These are phyloP conservation scores for Hipposideros armiger DNA, from an alignment of 2,113 vertebrate genomes.

Conservation along the genomic window DNA sequence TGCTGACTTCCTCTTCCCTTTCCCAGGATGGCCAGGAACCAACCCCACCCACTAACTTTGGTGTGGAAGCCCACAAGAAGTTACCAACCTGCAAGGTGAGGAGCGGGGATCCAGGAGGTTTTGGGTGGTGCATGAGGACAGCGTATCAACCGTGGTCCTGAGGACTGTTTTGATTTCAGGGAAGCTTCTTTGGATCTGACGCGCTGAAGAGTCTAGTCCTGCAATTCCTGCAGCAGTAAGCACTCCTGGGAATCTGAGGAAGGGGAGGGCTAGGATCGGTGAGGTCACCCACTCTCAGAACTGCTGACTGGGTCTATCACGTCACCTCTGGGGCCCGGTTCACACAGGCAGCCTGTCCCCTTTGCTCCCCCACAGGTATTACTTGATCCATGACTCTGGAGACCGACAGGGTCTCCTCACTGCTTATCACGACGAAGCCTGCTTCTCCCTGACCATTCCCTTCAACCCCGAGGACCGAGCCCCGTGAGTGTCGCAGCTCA, in stretches of 20 bases:
- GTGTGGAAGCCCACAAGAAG: constrained; percentile 86
- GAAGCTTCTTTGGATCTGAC: constrained; percentile 90
- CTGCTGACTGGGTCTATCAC: background rate
- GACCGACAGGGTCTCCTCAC: constrained; percentile 89
- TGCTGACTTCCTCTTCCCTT: background rate
- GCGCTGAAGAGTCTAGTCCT: constrained; percentile 89
- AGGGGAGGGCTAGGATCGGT: constrained; percentile 23
- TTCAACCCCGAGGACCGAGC: constrained; percentile 84
- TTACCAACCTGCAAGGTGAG: constrained; percentile 90
- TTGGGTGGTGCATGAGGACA: background rate
- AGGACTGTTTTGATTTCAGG: constrained; percentile 81
- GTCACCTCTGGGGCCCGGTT: background rate
- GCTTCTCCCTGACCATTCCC: constrained; percentile 90
- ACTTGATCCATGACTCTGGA: constrained; percentile 90
- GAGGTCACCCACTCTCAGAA: background rate
- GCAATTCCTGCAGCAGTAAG: constrained; percentile 90
- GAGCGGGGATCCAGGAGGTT: background rate
- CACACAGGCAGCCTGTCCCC: background rate
- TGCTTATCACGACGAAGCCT: constrained; percentile 92
- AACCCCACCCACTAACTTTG: constrained; percentile 88
- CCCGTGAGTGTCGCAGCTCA: constrained; percentile 79
- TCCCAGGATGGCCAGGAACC: constrained; percentile 91
- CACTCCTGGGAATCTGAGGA: background rate
- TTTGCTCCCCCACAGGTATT: constrained; percentile 88
- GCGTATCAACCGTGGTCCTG: background rate